phyloP scores from a whole-genome alignment of 1,140 invertebrate species.

The Hylyphantes graminicola region DNA sequence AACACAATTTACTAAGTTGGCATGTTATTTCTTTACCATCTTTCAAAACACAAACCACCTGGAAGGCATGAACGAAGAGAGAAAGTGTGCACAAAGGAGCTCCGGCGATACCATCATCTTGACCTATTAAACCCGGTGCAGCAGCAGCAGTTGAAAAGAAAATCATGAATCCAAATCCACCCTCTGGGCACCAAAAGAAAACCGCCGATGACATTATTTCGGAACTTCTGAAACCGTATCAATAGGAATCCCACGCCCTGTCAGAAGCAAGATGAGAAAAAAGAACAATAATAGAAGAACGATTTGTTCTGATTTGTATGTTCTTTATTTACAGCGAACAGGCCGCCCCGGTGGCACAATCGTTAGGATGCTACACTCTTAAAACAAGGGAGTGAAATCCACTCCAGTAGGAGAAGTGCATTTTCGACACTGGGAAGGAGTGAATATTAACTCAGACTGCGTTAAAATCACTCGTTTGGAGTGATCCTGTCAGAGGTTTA shows the following conservation, averaged over 20 bases:
- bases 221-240: neutral
- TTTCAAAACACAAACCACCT: neutral
- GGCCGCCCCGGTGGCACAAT: too few species aligned
- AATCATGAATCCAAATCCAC: constrained; percentile 12
- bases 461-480: too few species aligned
- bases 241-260: constrained; percentile 30
- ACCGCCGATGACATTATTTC: constrained; percentile 12
- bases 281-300: too few species aligned
- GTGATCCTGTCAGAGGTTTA: too few species aligned
- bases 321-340: too few species aligned
- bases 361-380: too few species aligned
- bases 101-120: constrained; percentile 41
- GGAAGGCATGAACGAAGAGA: neutral
- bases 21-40: neutral
- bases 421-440: too few species aligned
- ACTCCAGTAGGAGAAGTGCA: too few species aligned
- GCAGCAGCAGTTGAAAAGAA: neutral
- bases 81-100: constrained; percentile 16
- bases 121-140: constrained; percentile 49
- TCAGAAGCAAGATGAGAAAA: neutral
- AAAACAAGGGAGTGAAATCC: too few species aligned
- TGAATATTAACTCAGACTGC: too few species aligned
- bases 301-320: too few species aligned
- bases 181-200: neutral
- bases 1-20: too few species aligned